phyloP scores from a whole-genome alignment of 2,113 vertebrate genomes.

The Lipophrys pholis region DNA sequence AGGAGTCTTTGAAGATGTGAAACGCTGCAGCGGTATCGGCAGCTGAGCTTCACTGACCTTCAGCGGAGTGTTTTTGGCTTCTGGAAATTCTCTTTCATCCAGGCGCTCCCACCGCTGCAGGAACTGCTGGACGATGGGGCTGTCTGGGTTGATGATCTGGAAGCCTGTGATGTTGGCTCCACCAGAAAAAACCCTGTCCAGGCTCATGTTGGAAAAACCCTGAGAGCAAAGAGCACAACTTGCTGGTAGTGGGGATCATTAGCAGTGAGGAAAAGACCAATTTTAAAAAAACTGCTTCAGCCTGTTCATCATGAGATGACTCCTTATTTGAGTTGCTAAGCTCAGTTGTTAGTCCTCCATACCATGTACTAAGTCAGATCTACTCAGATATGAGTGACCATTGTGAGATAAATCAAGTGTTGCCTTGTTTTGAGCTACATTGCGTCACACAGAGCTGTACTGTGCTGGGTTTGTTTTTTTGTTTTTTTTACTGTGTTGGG shows the following conservation, averaged over 20 bases:
- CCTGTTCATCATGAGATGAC: background rate
- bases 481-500: slow-evolving; percentile 25
- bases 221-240: slow-evolving; percentile 77
- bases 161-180: slow-evolving; percentile 98
- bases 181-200: slow-evolving; percentile 94
- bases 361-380: background rate
- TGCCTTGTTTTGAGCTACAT: slow-evolving; percentile 31
- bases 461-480: background rate
- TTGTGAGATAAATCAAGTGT: slow-evolving; percentile 2
- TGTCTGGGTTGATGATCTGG: slow-evolving; percentile 97
- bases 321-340: slow-evolving; percentile 5
- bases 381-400: background rate
- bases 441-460: slow-evolving; percentile 42
- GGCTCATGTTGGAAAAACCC: slow-evolving; percentile 94
- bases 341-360: slow-evolving; percentile 11
- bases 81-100: slow-evolving; percentile 98
- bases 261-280: slow-evolving; percentile 1
- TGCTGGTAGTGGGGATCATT: slow-evolving; percentile 24
- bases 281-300: slow-evolving; percentile 4
- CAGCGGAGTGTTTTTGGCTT: slow-evolving; percentile 93
- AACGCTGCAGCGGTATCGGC: slow-evolving; percentile 36
- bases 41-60: slow-evolving; percentile 90
- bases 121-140: slow-evolving; percentile 96
- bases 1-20: slow-evolving; percentile 38
- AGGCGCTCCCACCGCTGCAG: slow-evolving; percentile 97